Percentiles rank a stretch among this genome's conserved stretches.
Conservation (phyloP, 2,797 vertebrate species). For the Gallinago nigripennis region DNA sequence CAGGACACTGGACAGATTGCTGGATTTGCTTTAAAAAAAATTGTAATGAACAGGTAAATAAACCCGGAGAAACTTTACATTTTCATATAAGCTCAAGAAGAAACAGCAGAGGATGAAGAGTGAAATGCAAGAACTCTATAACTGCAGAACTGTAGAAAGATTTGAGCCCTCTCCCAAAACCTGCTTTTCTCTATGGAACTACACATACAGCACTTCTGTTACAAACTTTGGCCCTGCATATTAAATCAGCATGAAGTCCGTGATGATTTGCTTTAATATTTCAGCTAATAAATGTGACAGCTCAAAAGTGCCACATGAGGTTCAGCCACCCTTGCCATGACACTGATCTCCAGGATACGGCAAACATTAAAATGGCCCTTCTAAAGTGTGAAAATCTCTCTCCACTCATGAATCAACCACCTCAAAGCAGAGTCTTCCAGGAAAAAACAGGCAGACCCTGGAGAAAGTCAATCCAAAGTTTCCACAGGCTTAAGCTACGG, state of each 20-base stretch:
- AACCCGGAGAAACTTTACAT: background rate
- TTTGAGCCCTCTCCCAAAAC: background rate
- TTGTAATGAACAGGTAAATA: background rate
- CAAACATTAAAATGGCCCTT: background rate
- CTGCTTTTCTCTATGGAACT: background rate
- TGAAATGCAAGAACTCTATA: background rate
- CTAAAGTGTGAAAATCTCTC: background rate
- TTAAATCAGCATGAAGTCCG: background rate
- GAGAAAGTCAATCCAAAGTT: background rate
- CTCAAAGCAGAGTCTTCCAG: background rate
- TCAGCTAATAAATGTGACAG: background rate
- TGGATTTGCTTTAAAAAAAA: background rate
- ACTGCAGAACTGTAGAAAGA: background rate
- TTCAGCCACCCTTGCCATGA: background rate
- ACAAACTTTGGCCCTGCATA: background rate
- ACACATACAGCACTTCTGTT: background rate
- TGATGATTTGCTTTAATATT: background rate
- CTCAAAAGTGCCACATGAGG: background rate
- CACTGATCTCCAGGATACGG: fast-evolving
- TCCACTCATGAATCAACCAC: background rate
- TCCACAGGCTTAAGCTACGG: background rate
- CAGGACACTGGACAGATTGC: background rate
- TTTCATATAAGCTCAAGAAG: background rate
- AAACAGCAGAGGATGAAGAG: background rate
- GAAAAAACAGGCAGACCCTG: background rate